These are phyloP conservation scores for Hephaestus fuliginosus DNA, from an alignment of 2,797 vertebrate species.

Conservation along the genomic window DNA sequence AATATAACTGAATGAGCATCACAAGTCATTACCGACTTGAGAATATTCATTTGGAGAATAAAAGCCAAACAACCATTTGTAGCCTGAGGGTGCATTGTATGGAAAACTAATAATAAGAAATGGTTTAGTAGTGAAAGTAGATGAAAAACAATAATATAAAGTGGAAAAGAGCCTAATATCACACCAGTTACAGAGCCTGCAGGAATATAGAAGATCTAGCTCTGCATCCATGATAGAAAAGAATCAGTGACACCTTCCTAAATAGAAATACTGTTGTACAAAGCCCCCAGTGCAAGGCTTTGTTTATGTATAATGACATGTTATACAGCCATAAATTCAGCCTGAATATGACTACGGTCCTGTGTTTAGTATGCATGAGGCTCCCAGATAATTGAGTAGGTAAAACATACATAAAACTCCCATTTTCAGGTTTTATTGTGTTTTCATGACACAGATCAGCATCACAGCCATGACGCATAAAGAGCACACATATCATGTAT, in stretches of 20 bases:
- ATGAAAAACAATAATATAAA: conserved; percentile 42
- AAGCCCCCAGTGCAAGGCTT: conserved; percentile 3
- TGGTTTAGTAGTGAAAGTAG: conserved; percentile 26
- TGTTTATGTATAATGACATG: conserved; percentile 4
- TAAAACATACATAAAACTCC: conserved; percentile 11
- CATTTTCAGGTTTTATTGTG: conserved; percentile 17
- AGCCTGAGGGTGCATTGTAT: conserved; percentile 45
- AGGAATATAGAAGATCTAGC: conserved; percentile 17
- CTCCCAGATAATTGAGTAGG: neutral
- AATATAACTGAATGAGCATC: conserved; percentile 1
- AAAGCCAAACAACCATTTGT: conserved; percentile 39
- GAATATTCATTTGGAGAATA: conserved; percentile 51
- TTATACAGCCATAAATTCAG: conserved; percentile 4
- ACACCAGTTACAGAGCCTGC: conserved; percentile 34
- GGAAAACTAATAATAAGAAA: conserved; percentile 48
- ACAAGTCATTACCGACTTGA: conserved; percentile 37
- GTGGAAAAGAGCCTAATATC: conserved; percentile 39
- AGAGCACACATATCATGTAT: conserved; percentile 43
- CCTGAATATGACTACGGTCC: conserved; percentile 2
- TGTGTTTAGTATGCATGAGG: neutral
- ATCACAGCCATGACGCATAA: conserved; percentile 33
- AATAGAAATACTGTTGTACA: conserved; percentile 36
- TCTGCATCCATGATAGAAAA: conserved; percentile 31
- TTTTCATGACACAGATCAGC: conserved; percentile 35
- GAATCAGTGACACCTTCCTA: conserved; percentile 32